Conservation (phyloP, 2,888 invertebrate species). For the Plusia festucae region DNA sequence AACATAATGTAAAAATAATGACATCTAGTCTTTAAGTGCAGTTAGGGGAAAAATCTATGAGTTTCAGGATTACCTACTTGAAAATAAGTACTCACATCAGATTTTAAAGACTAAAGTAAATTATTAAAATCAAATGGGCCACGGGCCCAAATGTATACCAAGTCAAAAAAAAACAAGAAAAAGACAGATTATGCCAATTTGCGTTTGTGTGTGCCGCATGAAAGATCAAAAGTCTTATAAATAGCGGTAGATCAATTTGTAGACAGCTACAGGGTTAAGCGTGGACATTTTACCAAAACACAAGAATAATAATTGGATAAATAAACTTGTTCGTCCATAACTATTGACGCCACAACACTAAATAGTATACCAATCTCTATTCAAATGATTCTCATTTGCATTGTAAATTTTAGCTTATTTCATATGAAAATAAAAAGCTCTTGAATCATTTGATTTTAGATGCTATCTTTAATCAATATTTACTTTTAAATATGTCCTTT, state of each 20-base stretch:
- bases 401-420: conserved; percentile 42
- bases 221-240: not conserved
- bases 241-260: not conserved
- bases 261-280: not conserved
- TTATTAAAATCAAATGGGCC: no score
- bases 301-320: conserved; percentile 6
- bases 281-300: not conserved
- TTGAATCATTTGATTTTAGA: not conserved
- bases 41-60: no score
- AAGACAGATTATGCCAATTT: no score
- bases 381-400: conserved; percentile 42
- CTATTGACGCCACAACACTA: conserved; percentile 34
- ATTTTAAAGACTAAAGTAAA: no score
- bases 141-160: no score
- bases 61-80: no score
- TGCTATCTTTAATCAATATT: conserved; percentile 1
- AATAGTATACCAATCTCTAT: conserved; percentile 29
- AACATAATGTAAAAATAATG: no score
- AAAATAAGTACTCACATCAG: no score
- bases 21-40: no score
- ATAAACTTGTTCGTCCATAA: conserved; percentile 14
- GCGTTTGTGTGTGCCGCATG: not conserved
- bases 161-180: no score
- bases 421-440: conserved; percentile 21
- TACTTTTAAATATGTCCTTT: not conserved